phyloP scores from a whole-genome alignment of 2,888 invertebrate species.

The Dusona sp. region DNA sequence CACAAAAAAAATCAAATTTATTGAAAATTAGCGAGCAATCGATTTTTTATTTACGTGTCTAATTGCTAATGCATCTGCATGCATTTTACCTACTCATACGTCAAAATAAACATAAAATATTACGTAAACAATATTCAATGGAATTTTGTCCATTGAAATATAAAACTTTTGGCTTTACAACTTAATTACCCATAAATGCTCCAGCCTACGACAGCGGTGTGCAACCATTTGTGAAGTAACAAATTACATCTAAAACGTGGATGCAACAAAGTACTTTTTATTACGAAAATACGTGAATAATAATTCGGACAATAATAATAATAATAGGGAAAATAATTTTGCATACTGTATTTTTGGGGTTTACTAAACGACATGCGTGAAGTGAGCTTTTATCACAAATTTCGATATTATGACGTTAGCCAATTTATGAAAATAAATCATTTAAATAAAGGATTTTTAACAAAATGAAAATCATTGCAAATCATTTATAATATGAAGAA shows the following conservation, averaged over 20 bases:
- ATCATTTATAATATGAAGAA: too few relatives aligned
- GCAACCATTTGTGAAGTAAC: slow-evolving; percentile 37
- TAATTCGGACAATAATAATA: slow-evolving; percentile 25
- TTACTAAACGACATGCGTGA: slow-evolving; percentile 21
- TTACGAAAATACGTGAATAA: slow-evolving; percentile 9
- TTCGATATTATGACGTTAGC: slow-evolving; percentile 5
- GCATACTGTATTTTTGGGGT: slow-evolving; percentile 9
- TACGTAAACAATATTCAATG: not conserved
- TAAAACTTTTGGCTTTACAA: not conserved
- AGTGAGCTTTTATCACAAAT: slow-evolving; percentile 4
- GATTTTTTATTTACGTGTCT: not conserved
- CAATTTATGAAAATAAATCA: not conserved
- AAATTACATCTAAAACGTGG: slow-evolving; percentile 26
- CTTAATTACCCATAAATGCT: slow-evolving; percentile 45
- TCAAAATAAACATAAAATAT: not conserved
- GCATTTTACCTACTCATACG: not conserved
- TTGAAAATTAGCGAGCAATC: not conserved
- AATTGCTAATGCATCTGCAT: not conserved
- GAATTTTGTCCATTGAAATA: not conserved
- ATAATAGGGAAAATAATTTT: slow-evolving; percentile 26
- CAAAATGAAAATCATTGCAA: not conserved
- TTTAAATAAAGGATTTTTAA: too few relatives aligned
- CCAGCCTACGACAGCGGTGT: slow-evolving; percentile 40
- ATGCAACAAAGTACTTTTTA: slow-evolving; percentile 25
- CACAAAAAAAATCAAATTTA: not conserved